Conservation (phyloP, 1,140 invertebrate genomes). For the Bradysia coprophila region DNA sequence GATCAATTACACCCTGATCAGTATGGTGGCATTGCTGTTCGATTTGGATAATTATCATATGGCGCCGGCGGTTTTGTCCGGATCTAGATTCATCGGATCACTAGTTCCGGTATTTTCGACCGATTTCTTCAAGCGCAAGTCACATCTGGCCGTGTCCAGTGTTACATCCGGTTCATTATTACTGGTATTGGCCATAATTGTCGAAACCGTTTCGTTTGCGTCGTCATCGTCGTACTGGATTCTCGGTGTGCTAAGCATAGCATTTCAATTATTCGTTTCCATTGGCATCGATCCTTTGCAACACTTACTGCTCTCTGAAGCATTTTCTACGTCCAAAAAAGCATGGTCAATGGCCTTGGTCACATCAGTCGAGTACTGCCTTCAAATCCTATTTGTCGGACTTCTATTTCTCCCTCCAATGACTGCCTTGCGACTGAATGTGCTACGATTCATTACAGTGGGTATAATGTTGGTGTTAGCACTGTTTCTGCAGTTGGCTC, state of each 20-base stretch:
- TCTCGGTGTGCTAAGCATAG: background rate
- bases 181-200: background rate
- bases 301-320: background rate
- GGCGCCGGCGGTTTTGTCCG: background rate
- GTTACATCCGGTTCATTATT: background rate
- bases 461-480: background rate
- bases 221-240: background rate
- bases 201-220: background rate
- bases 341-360: background rate
- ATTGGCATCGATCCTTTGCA: background rate
- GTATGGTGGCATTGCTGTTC: background rate
- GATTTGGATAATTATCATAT: background rate
- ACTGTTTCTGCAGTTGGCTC: background rate
- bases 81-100: background rate
- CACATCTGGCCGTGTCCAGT: background rate
- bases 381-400: background rate
- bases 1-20: background rate
- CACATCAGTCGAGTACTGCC: background rate
- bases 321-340: background rate
- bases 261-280: background rate
- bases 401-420: background rate
- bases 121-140: background rate
- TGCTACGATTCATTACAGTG: background rate
- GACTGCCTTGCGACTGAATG: background rate
- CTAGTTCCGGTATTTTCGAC: background rate